phyloP scores from a whole-genome alignment of 30 jellyfish, hydroid and myxozoan genomes.

The Turritopsis dohrnii region DNA sequence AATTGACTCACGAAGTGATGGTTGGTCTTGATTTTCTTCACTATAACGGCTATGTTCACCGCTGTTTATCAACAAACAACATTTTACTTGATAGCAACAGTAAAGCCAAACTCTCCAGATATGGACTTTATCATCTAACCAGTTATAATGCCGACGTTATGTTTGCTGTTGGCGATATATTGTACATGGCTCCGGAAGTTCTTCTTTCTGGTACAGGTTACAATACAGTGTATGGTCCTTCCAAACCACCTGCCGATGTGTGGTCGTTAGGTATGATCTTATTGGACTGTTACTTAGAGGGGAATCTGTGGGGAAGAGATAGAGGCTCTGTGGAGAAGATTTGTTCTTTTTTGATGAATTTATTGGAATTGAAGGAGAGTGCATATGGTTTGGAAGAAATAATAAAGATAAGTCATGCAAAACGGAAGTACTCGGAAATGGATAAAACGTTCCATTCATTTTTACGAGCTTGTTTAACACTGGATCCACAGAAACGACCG shows the following conservation, averaged over 20 bases:
- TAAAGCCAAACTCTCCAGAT: conserved; percentile 56
- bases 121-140: conserved; percentile 87
- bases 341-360: conserved; percentile 6
- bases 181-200: conserved; percentile 85
- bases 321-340: conserved; percentile 20
- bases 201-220: conserved; percentile 56
- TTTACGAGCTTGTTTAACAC: conserved; percentile 44
- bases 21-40: conserved; percentile 54
- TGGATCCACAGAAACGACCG: conserved; percentile 46
- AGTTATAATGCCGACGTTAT: conserved; percentile 66
- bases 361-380: conserved; percentile 11
- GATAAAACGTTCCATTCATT: conserved; percentile 56
- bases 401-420: conserved; percentile 13
- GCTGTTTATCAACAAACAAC: conserved; percentile 69
- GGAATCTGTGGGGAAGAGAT: conserved; percentile 32
- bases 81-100: conserved; percentile 43
- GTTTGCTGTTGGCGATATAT: conserved; percentile 85
- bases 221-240: conserved; percentile 24
- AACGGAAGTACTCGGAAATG: conserved; percentile 10
- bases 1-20: conserved; percentile 38
- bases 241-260: conserved; percentile 65
- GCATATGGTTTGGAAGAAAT: conserved; percentile 14
- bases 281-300: conserved; percentile 75
- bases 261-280: conserved; percentile 95
- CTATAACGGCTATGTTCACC: conserved; percentile 57